These are phyloP conservation scores for Reticulitermes speratus DNA, from an alignment of 1,140 invertebrate species.

Conservation along the genomic window DNA sequence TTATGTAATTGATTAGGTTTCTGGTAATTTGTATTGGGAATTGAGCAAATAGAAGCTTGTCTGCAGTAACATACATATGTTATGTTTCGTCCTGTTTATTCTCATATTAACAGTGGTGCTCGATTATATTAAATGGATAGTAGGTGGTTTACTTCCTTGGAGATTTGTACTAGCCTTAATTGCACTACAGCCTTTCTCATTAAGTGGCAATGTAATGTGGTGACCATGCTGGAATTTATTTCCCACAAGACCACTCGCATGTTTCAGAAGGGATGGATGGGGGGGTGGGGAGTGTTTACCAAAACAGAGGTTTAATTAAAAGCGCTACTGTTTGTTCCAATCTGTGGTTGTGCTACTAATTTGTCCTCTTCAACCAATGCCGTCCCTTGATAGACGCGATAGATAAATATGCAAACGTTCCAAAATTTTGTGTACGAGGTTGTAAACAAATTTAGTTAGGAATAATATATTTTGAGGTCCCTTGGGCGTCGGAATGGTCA, in stretches of 20 bases:
- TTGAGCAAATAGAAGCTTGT: not conserved
- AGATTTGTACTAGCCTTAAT: not conserved
- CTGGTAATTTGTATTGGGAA: not conserved
- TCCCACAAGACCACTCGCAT: not conserved
- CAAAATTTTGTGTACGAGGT: not conserved
- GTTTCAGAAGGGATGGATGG: not conserved
- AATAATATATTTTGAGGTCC: too few relatives aligned
- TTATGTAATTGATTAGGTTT: conserved; percentile 15
- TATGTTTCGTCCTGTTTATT: not conserved
- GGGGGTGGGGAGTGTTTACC: not conserved
- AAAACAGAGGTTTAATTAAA: conserved; percentile 11
- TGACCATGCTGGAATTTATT: not conserved
- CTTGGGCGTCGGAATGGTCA: too few relatives aligned
- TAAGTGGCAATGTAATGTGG: not conserved
- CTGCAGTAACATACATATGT: not conserved
- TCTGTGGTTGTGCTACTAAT: not conserved
- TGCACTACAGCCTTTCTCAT: not conserved
- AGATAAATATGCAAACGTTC: conserved; percentile 1
- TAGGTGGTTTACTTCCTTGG: not conserved
- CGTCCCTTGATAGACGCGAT: not conserved
- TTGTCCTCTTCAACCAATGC: not conserved
- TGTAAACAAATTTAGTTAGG: too few relatives aligned
- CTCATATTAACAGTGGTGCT: not conserved
- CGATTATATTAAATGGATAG: not conserved
- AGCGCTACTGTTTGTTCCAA: not conserved